Percentiles rank a stretch among this genome's conserved stretches.
Conservation (phyloP, 1,140 invertebrate species). For the Procambarus clarkii region DNA sequence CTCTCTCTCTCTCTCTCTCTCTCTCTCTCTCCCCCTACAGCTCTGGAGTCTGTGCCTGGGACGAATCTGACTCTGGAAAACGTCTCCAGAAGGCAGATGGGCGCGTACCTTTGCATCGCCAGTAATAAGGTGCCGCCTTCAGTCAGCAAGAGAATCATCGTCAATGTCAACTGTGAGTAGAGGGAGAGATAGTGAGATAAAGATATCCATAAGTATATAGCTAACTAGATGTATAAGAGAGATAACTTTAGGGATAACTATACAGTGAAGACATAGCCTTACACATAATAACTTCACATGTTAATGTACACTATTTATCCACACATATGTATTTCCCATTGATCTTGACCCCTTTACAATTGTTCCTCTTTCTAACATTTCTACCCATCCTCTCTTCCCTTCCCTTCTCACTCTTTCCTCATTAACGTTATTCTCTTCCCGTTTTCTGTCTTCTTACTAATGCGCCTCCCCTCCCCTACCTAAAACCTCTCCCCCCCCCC, state of each 20-base stretch:
- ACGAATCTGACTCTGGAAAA: constrained; percentile 31
- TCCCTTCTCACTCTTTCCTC: not conserved
- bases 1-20: not conserved
- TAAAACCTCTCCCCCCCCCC: not conserved
- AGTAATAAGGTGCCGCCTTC: constrained; percentile 92
- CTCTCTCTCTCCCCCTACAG: not conserved
- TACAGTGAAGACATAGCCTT: too few relatives aligned
- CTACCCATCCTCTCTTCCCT: too few relatives aligned
- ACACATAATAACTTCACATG: too few relatives aligned
- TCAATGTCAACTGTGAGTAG: constrained; percentile 92
- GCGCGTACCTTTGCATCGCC: constrained; percentile 90
- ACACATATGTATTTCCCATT: too few relatives aligned
- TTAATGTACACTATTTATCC: too few relatives aligned
- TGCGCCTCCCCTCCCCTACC: not conserved
- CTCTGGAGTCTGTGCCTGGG: constrained; percentile 27
- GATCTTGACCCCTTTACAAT: too few relatives aligned
- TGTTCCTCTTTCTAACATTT: too few relatives aligned
- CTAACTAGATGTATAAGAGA: too few relatives aligned
- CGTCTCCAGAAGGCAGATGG: constrained; percentile 82
- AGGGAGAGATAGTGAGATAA: not conserved
- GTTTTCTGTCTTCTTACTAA: not conserved
- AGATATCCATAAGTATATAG: too few relatives aligned
- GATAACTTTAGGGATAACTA: too few relatives aligned
- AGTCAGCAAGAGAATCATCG: constrained; percentile 89
- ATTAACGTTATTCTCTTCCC: not conserved